These are phyloP conservation scores for Palythoa caribaeorum DNA, from an alignment of 92 coral and sea anemone genomes.

Conservation along the genomic window DNA sequence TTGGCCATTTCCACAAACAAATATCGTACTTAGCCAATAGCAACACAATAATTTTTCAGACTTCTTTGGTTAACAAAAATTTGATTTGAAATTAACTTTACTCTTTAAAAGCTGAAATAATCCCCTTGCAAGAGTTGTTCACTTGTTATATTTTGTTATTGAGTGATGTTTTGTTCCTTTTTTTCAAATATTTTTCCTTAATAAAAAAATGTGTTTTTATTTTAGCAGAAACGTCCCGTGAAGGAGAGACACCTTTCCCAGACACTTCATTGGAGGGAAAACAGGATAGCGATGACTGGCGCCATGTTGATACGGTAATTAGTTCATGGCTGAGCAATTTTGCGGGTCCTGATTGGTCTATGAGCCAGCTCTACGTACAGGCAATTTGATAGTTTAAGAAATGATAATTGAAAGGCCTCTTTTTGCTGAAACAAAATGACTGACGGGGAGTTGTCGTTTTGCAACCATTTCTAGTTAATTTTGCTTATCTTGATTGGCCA, in stretches of 20 bases:
- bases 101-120: no score
- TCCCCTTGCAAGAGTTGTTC: no score
- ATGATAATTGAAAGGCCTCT: conserved; percentile 26
- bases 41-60: no score
- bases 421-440: conserved; percentile 80
- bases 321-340: conserved; percentile 41
- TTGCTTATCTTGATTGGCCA: no score
- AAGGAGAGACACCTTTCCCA: conserved; percentile 83
- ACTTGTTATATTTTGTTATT: no score
- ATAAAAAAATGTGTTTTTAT: conserved; percentile 17
- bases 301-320: conserved; percentile 97
- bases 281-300: conserved; percentile 97
- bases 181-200: neutral
- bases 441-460: conserved; percentile 93
- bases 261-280: conserved; percentile 89
- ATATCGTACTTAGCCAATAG: no score
- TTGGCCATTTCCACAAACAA: no score
- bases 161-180: no score
- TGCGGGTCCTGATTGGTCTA: no score
- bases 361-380: conserved; percentile 20
- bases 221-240: conserved; percentile 87
- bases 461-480: conserved; percentile 59
- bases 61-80: no score
- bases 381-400: neutral
- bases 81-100: no score